Evolutionary conservation across 2,888 invertebrate species (phyloP).

Genomic region (Cerceris rybyensis): DNA sequence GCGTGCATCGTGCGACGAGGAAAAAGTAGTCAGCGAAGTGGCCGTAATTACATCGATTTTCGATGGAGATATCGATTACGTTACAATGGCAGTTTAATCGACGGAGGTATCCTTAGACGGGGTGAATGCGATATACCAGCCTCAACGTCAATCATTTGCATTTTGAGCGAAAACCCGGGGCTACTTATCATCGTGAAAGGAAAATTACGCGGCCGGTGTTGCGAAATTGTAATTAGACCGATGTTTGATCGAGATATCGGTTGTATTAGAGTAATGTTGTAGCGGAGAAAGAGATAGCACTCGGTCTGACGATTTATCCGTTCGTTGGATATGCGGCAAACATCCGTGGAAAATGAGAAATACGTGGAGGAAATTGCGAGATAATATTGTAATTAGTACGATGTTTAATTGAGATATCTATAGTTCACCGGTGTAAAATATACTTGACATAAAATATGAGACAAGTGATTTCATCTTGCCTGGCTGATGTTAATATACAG

Average conservation of each 20-base stretch:
- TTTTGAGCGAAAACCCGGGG: conserved; percentile 30
- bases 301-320: conserved; percentile 11
- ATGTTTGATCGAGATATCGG: conserved; percentile 54
- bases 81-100: conserved; percentile 51
- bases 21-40: conserved; percentile 38
- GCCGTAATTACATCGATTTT: conserved; percentile 48
- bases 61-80: conserved; percentile 53
- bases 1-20: conserved; percentile 31
- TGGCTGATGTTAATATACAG: no score
- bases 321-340: neutral
- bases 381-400: conserved; percentile 32
- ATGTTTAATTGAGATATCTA: conserved; percentile 19
- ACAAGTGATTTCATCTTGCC: neutral
- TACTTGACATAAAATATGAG: neutral
- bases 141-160: conserved; percentile 48
- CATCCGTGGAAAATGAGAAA: conserved; percentile 28
- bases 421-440: neutral
- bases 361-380: neutral
- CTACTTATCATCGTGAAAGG: conserved; percentile 38
- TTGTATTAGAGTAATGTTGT: conserved; percentile 24
- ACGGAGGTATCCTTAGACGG: conserved; percentile 38
- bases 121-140: conserved; percentile 18
- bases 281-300: conserved; percentile 4
- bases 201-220: conserved; percentile 44
- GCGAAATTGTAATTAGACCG: conserved; percentile 50